Evolutionary conservation across 2,888 invertebrate genomes (phyloP).

Genomic region (Ernsta delagoae): DNA sequence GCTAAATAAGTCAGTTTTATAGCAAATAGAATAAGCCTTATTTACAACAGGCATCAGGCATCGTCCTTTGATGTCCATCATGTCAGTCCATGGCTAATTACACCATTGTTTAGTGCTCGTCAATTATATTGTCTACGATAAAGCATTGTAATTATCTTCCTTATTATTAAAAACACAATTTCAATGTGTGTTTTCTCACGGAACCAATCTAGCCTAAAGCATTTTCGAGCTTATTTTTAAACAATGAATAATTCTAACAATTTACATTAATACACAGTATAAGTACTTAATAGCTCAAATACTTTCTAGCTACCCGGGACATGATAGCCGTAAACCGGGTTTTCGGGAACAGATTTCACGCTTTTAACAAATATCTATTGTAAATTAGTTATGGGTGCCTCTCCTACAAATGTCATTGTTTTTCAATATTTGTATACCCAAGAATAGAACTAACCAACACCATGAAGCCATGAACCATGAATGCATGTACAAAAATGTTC

Average conservation of each 20-base stretch:
- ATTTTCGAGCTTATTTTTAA: too few species aligned
- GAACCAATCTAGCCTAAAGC: neutral
- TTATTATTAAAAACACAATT: neutral
- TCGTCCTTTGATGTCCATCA: too few species aligned
- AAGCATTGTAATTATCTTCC: neutral
- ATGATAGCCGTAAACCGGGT: neutral
- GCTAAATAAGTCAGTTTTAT: too few species aligned
- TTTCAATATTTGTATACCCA: neutral
- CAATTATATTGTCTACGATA: neutral
- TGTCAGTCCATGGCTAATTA: too few species aligned
- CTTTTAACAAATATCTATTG: neutral
- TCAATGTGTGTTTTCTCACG: slow-evolving; percentile 2
- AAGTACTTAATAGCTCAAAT: too few species aligned
- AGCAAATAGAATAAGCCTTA: too few species aligned
- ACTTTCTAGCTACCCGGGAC: too few species aligned
- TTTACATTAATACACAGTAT: neutral
- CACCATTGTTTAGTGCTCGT: neutral
- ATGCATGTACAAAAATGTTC: slow-evolving; percentile 31
- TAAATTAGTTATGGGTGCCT: neutral
- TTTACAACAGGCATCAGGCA: neutral
- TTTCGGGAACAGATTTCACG: neutral
- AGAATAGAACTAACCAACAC: slow-evolving; percentile 17
- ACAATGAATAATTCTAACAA: too few species aligned
- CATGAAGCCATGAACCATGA: slow-evolving; percentile 21
- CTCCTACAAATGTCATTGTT: neutral